Percentiles rank a stretch among this genome's conserved stretches.
Evolutionary conservation across 2,797 vertebrate genomes (phyloP).

Genomic region (Coregonus suidteri): DNA sequence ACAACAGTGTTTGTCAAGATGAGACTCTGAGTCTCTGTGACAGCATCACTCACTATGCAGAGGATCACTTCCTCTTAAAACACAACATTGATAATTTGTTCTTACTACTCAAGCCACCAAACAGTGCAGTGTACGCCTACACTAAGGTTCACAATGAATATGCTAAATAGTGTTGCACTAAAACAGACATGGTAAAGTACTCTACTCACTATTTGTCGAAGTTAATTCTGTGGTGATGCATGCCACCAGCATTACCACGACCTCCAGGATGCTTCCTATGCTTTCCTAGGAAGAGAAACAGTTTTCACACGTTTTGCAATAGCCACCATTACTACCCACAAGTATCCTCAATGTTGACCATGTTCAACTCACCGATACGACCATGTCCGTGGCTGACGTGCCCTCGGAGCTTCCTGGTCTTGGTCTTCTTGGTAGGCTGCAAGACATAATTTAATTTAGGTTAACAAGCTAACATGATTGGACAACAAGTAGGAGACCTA

Average conservation of each 20-base stretch:
- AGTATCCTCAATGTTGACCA: not conserved
- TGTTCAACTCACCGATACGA: slow-evolving; percentile 83
- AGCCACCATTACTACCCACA: too few relatives aligned
- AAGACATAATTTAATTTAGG: not conserved
- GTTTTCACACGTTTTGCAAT: too few relatives aligned
- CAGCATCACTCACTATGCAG: not conserved
- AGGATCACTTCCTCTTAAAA: not conserved
- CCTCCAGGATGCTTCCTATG: slow-evolving; percentile 94
- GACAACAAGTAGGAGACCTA: not conserved
- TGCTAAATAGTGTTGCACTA: too few relatives aligned
- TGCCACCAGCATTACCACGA: slow-evolving; percentile 84
- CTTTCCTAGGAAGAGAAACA: slow-evolving; percentile 76
- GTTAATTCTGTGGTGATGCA: slow-evolving; percentile 94
- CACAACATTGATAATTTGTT: too few relatives aligned
- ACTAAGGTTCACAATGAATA: too few relatives aligned
- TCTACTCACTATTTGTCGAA: slow-evolving; percentile 89
- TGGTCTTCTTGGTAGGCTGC: slow-evolving; percentile 87
- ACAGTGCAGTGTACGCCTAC: too few relatives aligned
- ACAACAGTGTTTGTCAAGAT: slow-evolving; percentile 53
- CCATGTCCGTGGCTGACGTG: slow-evolving; percentile 97
- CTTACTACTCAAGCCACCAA: slow-evolving; percentile 40
- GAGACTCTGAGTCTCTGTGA: slow-evolving; percentile 66
- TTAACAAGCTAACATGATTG: not conserved
- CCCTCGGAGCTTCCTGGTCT: slow-evolving; percentile 94
- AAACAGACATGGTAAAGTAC: too few relatives aligned